A percentile compares a stretch with the other conserved stretches of the same genome.
Evolutionary conservation across 2,113 vertebrate species (phyloP).

Genomic region (Ammospiza caudacuta): DNA sequence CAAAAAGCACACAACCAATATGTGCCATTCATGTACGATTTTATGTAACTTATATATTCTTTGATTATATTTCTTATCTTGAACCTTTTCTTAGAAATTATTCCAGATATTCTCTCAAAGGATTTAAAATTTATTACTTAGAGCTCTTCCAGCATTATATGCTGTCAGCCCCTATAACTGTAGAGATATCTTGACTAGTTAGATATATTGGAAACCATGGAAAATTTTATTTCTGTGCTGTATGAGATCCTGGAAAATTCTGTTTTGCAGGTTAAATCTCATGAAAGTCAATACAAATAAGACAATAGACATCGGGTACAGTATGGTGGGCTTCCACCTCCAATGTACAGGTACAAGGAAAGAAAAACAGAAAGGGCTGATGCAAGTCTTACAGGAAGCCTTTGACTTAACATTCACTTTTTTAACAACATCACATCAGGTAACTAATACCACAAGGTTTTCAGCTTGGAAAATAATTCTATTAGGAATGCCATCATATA

Average conservation of each 20-base stretch:
- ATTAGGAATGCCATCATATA: not conserved
- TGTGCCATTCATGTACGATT: not conserved
- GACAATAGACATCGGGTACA: not conserved
- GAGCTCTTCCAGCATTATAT: not conserved
- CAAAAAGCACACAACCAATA: not conserved
- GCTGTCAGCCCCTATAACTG: not conserved
- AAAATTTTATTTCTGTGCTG: not conserved
- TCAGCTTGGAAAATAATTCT: not conserved
- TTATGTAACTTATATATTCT: not conserved
- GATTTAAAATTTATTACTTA: not conserved
- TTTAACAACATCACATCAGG: not conserved
- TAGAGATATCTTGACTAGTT: not conserved
- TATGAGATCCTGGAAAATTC: not conserved
- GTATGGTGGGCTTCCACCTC: not conserved
- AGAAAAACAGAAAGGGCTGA: not conserved
- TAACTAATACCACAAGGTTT: not conserved
- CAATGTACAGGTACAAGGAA: not conserved
- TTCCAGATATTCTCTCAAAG: not conserved
- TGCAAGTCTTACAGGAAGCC: not conserved
- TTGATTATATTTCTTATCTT: not conserved
- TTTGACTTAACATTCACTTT: not conserved
- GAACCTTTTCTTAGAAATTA: not conserved
- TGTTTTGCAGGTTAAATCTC: not conserved
- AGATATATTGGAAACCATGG: not conserved
- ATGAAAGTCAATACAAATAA: not conserved